Conservation (phyloP, 2,113 vertebrate species). For the human (Homo sapiens) region GRCh38 chr9:109945001-109945500, state of each 20-base stretch:
- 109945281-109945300: not conserved
- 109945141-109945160: not conserved
- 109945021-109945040: not conserved
- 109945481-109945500: not conserved
- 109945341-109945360: not conserved
- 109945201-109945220: slow-evolving; percentile 34
- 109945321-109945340: not conserved
- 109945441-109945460: not conserved
- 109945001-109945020: slow-evolving; percentile 17
- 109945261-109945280: not conserved
- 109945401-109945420: not conserved
- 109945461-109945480: not conserved
- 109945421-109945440: not conserved
- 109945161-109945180: not conserved
- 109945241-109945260: not conserved
- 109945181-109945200: slow-evolving; percentile 20
- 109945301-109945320: not conserved
- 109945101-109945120: slow-evolving; percentile 6
- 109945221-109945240: slow-evolving; percentile 45
- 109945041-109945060: not conserved
- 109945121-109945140: slow-evolving; percentile 24
- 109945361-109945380: not conserved
- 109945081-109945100: slow-evolving; percentile 3
- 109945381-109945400: not conserved
- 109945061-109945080: not conserved